A percentile compares a stretch with the other conserved stretches of the same genome.
Conservation (phyloP, 2,113 vertebrate genomes). For the Malurus melanocephalus region DNA sequence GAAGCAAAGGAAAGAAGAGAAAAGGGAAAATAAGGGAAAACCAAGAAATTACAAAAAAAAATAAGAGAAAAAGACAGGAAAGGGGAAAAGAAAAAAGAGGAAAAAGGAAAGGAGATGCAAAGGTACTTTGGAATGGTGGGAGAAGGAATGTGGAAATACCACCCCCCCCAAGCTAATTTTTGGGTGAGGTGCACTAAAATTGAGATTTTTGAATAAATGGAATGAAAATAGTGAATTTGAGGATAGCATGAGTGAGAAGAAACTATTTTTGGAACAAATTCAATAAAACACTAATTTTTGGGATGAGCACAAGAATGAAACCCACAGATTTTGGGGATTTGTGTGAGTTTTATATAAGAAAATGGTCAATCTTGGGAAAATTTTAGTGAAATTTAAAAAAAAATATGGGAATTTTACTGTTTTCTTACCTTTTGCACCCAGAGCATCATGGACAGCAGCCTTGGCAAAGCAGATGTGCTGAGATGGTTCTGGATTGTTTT, state of each 20-base stretch:
- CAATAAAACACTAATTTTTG: not conserved
- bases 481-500: not conserved
- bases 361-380: not conserved
- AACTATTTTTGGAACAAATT: not conserved
- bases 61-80: fast-evolving
- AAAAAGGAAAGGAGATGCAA: not conserved
- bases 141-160: not conserved
- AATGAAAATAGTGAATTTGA: not conserved
- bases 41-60: fast-evolving
- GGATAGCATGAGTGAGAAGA: not conserved
- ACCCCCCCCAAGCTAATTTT: not conserved
- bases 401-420: fast-evolving
- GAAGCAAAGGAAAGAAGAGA: not conserved
- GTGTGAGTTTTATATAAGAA: not conserved
- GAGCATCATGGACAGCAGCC: fast-evolving
- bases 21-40: fast-evolving
- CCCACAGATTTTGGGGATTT: not conserved
- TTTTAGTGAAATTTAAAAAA: too few relatives aligned
- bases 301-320: not conserved
- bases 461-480: not conserved
- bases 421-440: not conserved
- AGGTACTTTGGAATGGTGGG: not conserved
- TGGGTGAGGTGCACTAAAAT: not conserved
- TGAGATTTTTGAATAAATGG: not conserved
- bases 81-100: too few relatives aligned